Conservation (phyloP, 1,140 invertebrate genomes). For the Oryzaephilus surinamensis region DNA sequence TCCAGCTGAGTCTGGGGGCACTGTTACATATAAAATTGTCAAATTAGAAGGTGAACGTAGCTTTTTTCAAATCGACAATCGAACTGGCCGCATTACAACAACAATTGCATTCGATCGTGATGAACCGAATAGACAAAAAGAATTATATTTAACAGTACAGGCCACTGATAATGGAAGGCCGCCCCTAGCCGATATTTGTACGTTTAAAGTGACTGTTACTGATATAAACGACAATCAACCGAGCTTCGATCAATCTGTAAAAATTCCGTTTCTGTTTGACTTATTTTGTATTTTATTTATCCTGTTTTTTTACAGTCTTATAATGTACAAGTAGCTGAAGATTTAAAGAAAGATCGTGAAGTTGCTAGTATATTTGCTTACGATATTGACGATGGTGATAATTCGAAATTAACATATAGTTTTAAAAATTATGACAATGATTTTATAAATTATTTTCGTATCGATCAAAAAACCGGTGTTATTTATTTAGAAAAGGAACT, state of each 20-base stretch:
- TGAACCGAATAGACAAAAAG: slow-evolving; percentile 74
- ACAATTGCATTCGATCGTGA: slow-evolving; percentile 69
- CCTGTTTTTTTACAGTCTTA: slow-evolving; percentile 46
- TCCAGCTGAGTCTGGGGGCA: slow-evolving; percentile 62
- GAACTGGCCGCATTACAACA: slow-evolving; percentile 63
- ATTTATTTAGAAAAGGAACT: slow-evolving; percentile 58
- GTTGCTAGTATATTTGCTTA: slow-evolving; percentile 82
- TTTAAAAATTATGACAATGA: slow-evolving; percentile 20
- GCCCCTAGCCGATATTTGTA: slow-evolving; percentile 74
- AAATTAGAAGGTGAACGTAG: slow-evolving; percentile 53
- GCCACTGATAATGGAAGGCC: slow-evolving; percentile 80
- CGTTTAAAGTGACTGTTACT: slow-evolving; percentile 73
- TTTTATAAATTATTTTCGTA: slow-evolving; percentile 62
- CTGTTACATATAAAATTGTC: slow-evolving; percentile 69
- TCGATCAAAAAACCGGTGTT: slow-evolving; percentile 65
- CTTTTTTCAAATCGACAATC: slow-evolving; percentile 67
- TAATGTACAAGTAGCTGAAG: slow-evolving; percentile 63
- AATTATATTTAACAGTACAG: slow-evolving; percentile 66
- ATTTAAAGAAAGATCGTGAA: slow-evolving; percentile 53
- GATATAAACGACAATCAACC: slow-evolving; percentile 84
- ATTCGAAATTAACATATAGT: slow-evolving; percentile 58
- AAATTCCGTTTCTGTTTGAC: slow-evolving; percentile 11
- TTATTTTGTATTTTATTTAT: slow-evolving; percentile 3
- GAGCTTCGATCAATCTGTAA: slow-evolving; percentile 67
- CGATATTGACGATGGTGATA: slow-evolving; percentile 78